These are phyloP conservation scores for Andrena cerasifolii DNA, from an alignment of 1,140 invertebrate species.

Conservation along the genomic window DNA sequence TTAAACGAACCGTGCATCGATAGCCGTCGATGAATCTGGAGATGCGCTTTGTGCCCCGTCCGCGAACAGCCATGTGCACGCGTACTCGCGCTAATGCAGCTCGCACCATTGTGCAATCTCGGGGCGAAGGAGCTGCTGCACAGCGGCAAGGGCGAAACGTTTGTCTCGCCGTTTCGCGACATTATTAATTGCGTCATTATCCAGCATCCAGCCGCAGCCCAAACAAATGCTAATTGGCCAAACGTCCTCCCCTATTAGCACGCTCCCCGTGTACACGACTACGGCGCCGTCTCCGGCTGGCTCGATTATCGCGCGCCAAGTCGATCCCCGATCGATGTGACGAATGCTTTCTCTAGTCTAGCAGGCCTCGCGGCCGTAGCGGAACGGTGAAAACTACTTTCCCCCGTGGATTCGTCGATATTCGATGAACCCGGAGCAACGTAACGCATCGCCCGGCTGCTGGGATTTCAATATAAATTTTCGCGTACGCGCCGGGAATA, in stretches of 20 bases:
- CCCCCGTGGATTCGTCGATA: slow-evolving; percentile 29
- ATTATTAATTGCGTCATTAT: slow-evolving; percentile 60
- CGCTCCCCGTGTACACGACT: not conserved
- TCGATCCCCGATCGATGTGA: slow-evolving; percentile 12
- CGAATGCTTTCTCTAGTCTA: not conserved
- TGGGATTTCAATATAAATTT: slow-evolving; percentile 46
- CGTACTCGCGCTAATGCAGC: not conserved
- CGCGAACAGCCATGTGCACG: slow-evolving; percentile 9
- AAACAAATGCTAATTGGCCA: slow-evolving; percentile 51
- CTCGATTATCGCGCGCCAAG: not conserved
- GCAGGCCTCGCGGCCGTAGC: not conserved
- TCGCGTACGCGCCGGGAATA: slow-evolving; percentile 30
- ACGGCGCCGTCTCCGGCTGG: not conserved
- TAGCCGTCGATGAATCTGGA: slow-evolving; percentile 44
- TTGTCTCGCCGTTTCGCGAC: slow-evolving; percentile 45
- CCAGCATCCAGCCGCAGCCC: slow-evolving; percentile 17
- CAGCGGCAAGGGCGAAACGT: slow-evolving; percentile 31
- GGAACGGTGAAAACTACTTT: not conserved
- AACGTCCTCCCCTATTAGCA: slow-evolving; percentile 9
- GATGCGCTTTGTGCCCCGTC: slow-evolving; percentile 23
- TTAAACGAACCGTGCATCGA: slow-evolving; percentile 42
- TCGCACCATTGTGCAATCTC: not conserved
- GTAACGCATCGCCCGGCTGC: not conserved
- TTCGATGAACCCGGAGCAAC: slow-evolving; percentile 19
- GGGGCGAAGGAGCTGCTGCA: not conserved